These are phyloP conservation scores for Baryphthengus martii DNA, from an alignment of 2,113 vertebrate genomes.

Conservation along the genomic window DNA sequence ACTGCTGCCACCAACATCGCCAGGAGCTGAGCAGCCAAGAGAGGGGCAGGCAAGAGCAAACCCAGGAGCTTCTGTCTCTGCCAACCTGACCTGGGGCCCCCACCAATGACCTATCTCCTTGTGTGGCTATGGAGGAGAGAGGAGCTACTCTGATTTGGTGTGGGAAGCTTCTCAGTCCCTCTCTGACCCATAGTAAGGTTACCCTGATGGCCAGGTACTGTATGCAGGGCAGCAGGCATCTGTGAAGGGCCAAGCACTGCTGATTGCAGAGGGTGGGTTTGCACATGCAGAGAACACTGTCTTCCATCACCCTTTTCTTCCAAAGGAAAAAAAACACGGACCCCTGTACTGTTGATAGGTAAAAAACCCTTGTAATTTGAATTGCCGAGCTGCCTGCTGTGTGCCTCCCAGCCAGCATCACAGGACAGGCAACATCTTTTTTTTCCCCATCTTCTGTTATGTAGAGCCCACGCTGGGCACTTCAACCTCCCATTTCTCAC, in stretches of 20 bases:
- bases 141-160: not conserved
- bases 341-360: not conserved
- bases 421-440: not conserved
- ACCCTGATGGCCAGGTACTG: not conserved
- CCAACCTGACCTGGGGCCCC: rapidly evolving
- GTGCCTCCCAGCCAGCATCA: not conserved
- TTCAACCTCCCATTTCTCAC: not conserved
- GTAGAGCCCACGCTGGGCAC: rapidly evolving
- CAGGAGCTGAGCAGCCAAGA: not conserved
- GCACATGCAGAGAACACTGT: not conserved
- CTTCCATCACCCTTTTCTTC: not conserved
- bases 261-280: not conserved
- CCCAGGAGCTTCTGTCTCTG: not conserved
- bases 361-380: not conserved
- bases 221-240: not conserved
- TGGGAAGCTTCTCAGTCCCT: not conserved
- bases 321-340: rapidly evolving
- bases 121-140: not conserved
- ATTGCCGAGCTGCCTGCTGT: not conserved
- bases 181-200: rapidly evolving
- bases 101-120: not conserved
- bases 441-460: not conserved
- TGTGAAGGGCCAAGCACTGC: rapidly evolving
- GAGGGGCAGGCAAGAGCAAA: rapidly evolving
- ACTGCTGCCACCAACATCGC: not conserved